Evolutionary conservation across 1,140 invertebrate species (phyloP), one percentile per base, ranked within the genome.

Genomic region (Notospermus geniculatus): DNA sequence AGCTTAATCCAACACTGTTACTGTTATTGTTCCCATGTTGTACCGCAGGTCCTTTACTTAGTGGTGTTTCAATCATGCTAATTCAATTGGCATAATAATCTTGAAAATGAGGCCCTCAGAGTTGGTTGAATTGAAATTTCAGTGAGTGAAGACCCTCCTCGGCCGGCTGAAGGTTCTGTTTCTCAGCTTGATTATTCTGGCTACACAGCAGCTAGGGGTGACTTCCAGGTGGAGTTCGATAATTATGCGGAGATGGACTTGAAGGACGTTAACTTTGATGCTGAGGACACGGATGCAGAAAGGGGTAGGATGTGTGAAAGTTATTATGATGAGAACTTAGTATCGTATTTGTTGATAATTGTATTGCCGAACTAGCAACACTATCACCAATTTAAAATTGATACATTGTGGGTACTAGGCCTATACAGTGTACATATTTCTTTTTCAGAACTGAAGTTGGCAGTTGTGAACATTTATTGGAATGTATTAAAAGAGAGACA

Each of bases 141-240:
- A 74, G 69, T 60, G 23, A 74, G 69, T 58, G 78, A 82, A 53
- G 74, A 83, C 62, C 91, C 91, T 13, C 91, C 91, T 0, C 83
- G 92, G 45, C 88, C 87, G 65, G 74, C 79, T 62, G 70, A 86
- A 71, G 80, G 87, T 80, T 81, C 84, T 62, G 22, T 79, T 71
- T 69, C 85, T 66, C 81, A 83, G 68, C 67, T 68, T 29, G 82
- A 83, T 22, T 80, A 91, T 75, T 89, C 89, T 13, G 91, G 91
- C 0, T 95, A 95, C 76, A 90, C 91, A 79, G 86, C 91, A 27
- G 88, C 88, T 4, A 83, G 92, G 59, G 89, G 91, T n/a, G 92
- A 95, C 73, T 95, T 95, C 81, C 88, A 90, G 67, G 80, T 87
- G 1, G 92, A 92, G 63, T 90, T 88, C 79, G 90, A 93, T 75